Conservation (phyloP, 2,113 vertebrate genomes). For the Hemichromis elongatus region DNA sequence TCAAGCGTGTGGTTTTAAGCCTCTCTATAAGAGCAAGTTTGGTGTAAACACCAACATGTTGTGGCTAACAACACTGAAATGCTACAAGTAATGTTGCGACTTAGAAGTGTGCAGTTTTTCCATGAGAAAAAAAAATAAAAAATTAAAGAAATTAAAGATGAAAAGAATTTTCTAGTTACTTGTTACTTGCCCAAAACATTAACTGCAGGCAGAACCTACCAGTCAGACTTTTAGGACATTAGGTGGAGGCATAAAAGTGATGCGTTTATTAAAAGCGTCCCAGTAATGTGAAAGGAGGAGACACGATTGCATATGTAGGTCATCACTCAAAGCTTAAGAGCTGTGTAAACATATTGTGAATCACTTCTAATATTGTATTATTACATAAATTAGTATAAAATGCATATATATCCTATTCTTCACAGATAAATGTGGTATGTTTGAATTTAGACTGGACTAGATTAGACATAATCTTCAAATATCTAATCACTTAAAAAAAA, state of each 20-base stretch:
- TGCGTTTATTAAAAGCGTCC: neutral
- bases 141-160: rapidly evolving
- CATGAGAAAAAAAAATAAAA: neutral
- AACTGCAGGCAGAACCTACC: neutral
- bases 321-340: neutral
- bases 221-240: neutral
- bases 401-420: neutral
- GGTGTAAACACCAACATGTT: neutral
- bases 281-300: neutral
- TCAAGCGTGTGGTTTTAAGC: slow-evolving; percentile 8
- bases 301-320: neutral
- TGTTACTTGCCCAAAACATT: neutral
- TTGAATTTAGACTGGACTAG: neutral
- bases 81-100: neutral
- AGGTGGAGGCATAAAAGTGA: neutral
- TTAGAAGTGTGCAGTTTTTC: neutral
- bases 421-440: neutral
- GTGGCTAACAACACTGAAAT: neutral
- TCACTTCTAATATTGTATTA: neutral
- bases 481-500: neutral
- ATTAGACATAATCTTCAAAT: neutral
- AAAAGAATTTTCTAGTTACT: neutral
- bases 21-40: neutral
- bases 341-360: neutral
- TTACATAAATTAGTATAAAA: neutral